These are phyloP conservation scores for Ophioninae sp. DNA, from an alignment of 2,888 invertebrate genomes.

Conservation along the genomic window DNA sequence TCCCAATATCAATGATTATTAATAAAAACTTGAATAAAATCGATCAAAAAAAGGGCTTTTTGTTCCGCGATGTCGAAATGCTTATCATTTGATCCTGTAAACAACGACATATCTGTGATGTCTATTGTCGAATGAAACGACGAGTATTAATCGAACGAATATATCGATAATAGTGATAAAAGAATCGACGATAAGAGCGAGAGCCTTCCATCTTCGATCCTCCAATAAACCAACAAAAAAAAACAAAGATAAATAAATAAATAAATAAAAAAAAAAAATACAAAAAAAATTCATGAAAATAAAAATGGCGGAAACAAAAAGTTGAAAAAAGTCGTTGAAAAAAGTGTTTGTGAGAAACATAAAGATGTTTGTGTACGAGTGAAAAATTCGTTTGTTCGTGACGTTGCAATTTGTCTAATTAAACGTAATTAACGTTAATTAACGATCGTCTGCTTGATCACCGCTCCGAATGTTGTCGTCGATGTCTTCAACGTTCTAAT, in stretches of 20 bases:
- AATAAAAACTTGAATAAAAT: not conserved
- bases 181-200: constrained; percentile 31
- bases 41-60: not conserved
- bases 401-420: constrained; percentile 17
- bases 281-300: not conserved
- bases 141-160: constrained; percentile 64
- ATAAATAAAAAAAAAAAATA: not conserved
- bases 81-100: constrained; percentile 60
- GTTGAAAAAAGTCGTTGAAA: too few species aligned
- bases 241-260: not conserved
- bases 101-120: constrained; percentile 77
- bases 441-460: constrained; percentile 21
- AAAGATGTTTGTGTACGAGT: not conserved
- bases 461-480: constrained; percentile 37
- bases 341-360: not conserved
- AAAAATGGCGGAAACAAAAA: not conserved
- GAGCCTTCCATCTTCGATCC: constrained; percentile 54
- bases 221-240: constrained; percentile 24
- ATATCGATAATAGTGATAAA: constrained; percentile 42
- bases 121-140: constrained; percentile 68
- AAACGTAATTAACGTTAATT: not conserved
- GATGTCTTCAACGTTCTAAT: constrained; percentile 27
- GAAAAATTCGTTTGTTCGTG: constrained; percentile 39
- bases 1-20: constrained; percentile 16
- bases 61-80: not conserved